These are phyloP conservation scores for Mormyrus hasselquistii DNA, from an alignment of 2,797 vertebrate genomes.

Conservation along the genomic window DNA sequence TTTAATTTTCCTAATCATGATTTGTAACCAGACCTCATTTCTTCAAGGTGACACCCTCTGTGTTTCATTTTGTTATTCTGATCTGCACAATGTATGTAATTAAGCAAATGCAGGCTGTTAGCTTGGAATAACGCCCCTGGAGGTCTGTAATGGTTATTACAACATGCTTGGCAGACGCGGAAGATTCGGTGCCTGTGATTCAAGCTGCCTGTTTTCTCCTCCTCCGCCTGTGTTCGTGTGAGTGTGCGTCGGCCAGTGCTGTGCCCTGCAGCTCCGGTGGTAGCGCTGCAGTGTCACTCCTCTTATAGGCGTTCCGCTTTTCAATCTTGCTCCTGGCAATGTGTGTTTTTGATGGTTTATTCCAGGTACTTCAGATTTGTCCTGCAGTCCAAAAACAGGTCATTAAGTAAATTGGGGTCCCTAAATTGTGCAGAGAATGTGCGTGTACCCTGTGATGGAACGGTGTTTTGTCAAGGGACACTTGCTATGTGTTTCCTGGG, in stretches of 20 bases:
- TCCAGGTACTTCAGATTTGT: background rate
- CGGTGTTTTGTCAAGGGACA: background rate
- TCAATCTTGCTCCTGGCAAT: background rate
- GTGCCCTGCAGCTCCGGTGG: background rate
- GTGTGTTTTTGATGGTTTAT: background rate
- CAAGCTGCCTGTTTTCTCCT: background rate
- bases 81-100: constrained; percentile 39
- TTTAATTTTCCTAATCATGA: constrained; percentile 42
- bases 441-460: background rate
- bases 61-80: constrained; percentile 34
- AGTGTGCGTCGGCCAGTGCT: background rate
- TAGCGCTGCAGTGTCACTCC: background rate
- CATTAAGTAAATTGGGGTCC: background rate
- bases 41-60: constrained; percentile 41
- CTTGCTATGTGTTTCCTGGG: background rate
- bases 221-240: background rate
- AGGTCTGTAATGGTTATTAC: constrained; percentile 25
- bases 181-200: background rate
- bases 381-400: background rate
- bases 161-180: background rate
- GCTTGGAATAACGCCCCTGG: constrained; percentile 23
- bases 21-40: constrained; percentile 40
- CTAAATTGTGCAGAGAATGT: background rate
- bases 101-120: constrained; percentile 41
- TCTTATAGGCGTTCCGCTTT: background rate